Evolutionary conservation across 2,797 vertebrate genomes (phyloP).

Genomic region (Chanos chanos): DNA sequence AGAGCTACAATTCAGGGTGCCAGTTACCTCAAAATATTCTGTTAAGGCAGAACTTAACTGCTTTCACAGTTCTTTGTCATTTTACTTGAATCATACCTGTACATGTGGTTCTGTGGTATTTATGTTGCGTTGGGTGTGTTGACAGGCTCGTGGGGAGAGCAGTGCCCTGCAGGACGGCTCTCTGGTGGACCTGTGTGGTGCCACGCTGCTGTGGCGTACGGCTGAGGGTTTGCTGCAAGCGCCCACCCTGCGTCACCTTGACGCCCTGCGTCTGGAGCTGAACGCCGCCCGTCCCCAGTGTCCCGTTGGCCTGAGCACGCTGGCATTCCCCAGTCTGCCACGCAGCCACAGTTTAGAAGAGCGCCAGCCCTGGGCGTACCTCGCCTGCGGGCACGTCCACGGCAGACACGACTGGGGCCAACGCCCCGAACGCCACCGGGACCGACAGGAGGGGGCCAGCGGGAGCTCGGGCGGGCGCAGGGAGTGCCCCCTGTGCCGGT

Average conservation of each 20-base stretch:
- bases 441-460: constrained; percentile 48
- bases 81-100: no score
- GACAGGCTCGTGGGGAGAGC: constrained; percentile 90
- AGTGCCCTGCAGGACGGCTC: constrained; percentile 90
- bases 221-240: constrained; percentile 72
- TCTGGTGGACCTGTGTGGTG: constrained; percentile 74
- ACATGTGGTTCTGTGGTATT: not conserved
- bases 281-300: constrained; percentile 95
- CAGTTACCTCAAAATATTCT: no score
- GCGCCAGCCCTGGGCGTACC: constrained; percentile 95
- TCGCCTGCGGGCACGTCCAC: constrained; percentile 90
- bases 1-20: no score
- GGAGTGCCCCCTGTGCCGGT: constrained; percentile 92
- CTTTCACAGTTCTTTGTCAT: no score
- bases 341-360: constrained; percentile 91
- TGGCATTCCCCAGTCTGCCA: constrained; percentile 95
- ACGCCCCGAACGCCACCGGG: constrained; percentile 71
- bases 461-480: constrained; percentile 70
- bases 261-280: constrained; percentile 94
- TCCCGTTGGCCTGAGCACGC: constrained; percentile 95
- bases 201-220: constrained; percentile 75
- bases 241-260: constrained; percentile 81
- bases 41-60: no score
- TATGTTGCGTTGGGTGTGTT: not conserved
- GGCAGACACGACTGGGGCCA: constrained; percentile 96